Evolutionary conservation across 2,113 vertebrate genomes (phyloP).

Genomic region (Megaleporinus macrocephalus): DNA sequence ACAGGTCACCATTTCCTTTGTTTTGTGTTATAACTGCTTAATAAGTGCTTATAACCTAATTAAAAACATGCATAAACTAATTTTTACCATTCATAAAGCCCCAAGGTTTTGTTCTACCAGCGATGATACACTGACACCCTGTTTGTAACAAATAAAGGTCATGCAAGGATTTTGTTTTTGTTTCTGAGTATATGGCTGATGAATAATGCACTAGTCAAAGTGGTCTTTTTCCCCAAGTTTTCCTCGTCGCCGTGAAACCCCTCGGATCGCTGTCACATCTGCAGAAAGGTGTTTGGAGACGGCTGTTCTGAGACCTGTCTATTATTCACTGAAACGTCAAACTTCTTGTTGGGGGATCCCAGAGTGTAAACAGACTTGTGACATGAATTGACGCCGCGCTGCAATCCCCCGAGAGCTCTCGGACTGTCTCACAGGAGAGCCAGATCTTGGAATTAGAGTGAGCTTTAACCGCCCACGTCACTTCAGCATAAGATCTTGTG

Average conservation of each 20-base stretch:
- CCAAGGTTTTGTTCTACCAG: no score
- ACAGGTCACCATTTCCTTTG: no score
- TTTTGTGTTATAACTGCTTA: no score
- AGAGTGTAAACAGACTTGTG: slow-evolving; percentile 19
- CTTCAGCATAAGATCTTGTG: not conserved
- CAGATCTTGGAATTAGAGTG: not conserved
- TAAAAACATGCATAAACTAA: no score
- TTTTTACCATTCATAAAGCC: no score
- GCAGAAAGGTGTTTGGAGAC: not conserved
- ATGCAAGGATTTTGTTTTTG: not conserved
- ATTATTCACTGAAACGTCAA: not conserved
- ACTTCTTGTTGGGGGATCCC: slow-evolving; percentile 8
- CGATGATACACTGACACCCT: no score
- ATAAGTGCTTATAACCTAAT: no score
- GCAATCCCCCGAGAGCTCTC: slow-evolving; percentile 12
- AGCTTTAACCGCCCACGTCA: not conserved
- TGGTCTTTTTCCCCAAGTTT: not conserved
- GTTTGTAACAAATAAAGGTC: not conserved
- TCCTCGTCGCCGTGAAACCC: not conserved
- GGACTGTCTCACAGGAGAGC: not conserved
- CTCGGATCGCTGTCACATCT: slow-evolving; percentile 5
- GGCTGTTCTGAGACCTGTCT: not conserved
- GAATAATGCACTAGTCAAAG: not conserved
- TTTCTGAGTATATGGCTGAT: not conserved
- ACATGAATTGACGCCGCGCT: not conserved